These are phyloP conservation scores for Caenorhabditis brenneri DNA, from an alignment of 1,140 invertebrate genomes.

Conservation along the genomic window DNA sequence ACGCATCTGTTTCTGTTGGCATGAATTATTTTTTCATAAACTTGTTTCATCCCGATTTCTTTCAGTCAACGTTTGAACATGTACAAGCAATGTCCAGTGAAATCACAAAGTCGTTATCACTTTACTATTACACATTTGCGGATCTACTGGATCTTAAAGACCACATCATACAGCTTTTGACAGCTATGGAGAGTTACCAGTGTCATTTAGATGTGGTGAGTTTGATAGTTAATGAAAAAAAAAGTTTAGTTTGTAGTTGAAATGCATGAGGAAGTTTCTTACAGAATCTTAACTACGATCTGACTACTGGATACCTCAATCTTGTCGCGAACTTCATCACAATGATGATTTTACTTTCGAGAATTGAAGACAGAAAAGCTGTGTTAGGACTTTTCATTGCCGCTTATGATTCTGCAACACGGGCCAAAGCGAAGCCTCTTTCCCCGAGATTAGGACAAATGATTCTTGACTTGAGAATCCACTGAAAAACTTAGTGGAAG, in stretches of 20 bases:
- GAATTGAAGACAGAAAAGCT: constrained; percentile 95
- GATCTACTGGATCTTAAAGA: constrained; percentile 97
- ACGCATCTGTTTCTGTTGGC: too few relatives aligned
- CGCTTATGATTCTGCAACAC: constrained; percentile 91
- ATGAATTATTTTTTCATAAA: background rate
- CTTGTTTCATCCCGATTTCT: background rate
- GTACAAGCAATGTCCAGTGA: constrained; percentile 85
- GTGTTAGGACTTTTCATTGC: constrained; percentile 93
- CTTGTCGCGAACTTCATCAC: constrained; percentile 90
- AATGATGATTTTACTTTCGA: constrained; percentile 88
- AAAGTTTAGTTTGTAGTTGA: constrained; percentile 23
- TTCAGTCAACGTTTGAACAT: constrained; percentile 77
- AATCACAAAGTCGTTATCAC: constrained; percentile 91
- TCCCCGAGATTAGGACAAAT: constrained; percentile 90
- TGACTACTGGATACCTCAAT: constrained; percentile 93
- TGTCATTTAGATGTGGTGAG: constrained; percentile 87
- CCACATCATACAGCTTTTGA: constrained; percentile 92
- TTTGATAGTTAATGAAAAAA: constrained; percentile 53
- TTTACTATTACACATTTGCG: constrained; percentile 99
- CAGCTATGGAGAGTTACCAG: constrained; percentile 96
- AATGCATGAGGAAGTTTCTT: too few relatives aligned
- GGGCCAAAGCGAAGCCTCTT: constrained; percentile 83
- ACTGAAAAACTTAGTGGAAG: constrained; percentile 88
- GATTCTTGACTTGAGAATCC: constrained; percentile 95
- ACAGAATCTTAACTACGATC: constrained; percentile 90